Base-by-base conservation (phyloP, 35 echinoderm and acorn worm genomes). In the Ophiothrix spiculata region DNA sequence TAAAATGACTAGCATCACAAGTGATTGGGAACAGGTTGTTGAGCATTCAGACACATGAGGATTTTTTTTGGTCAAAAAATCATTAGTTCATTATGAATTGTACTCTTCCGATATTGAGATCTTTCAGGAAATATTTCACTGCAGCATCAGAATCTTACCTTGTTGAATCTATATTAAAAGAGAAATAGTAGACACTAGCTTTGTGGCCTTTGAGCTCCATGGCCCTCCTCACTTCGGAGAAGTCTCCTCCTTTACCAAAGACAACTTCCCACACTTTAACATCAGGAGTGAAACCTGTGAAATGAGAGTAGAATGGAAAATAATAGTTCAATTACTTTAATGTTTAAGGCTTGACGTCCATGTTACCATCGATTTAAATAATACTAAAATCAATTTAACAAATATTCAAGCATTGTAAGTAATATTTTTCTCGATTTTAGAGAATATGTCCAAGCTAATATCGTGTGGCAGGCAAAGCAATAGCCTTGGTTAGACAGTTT, bases 181-280 rank as follows among this genome's bases (percentile, higher is more conserved):
- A 90, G 76, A 97, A 97, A 36, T 87, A 79, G 83, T 97, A 97
- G 40, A 97, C 95, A 77, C 95, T 97, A 74, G 95, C 95, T 64
- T 90, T 93, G 78, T 97, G 95, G 39, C 95, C 95, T 69, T 97
- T 97, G 35, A 97, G 85, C 38, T 97, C 95, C 95, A 97, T 97
- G 8, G 91, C 95, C 39, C 91, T 75, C 39, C 56, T 83, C 12
- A 93, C 95, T 64, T 93, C 91, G 25, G 40, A 39, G 83, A 93
- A 97, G 37, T 88, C 88, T 25, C 90, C 90, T 31, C 39, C 77
- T 84, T 93, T 97, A 32, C 34, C 79, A 49, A 97, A 97, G 1
- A 90, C 80, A 0, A 97, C 92, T 56, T 93, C 95, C 81, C 89
- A 91, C 0, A 98, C 86, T 82, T 98, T 98, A 46, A 98, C 95